These are phyloP conservation scores for Triops cancriformis DNA, from an alignment of 1,140 invertebrate genomes.

Conservation along the genomic window DNA sequence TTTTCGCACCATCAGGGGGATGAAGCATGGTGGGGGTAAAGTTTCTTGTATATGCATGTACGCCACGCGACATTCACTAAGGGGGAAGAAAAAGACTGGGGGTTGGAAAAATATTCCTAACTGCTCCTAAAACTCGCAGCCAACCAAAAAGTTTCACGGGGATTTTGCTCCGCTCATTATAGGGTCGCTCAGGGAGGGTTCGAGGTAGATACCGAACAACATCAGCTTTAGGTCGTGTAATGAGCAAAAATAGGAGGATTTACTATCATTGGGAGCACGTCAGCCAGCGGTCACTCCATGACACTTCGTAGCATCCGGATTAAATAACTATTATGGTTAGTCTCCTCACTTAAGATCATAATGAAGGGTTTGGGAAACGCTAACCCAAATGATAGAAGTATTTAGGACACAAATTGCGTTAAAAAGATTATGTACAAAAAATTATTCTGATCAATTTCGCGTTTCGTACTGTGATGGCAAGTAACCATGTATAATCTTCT, in stretches of 20 bases:
- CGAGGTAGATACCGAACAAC: not conserved
- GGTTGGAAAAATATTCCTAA: constrained; percentile 2
- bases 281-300: not conserved
- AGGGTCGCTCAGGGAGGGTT: not conserved
- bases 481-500: too few species aligned
- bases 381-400: too few species aligned
- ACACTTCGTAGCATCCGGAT: not conserved
- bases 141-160: constrained; percentile 8
- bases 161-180: constrained; percentile 1
- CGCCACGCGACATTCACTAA: not conserved
- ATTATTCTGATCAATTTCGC: too few species aligned
- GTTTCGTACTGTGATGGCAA: too few species aligned
- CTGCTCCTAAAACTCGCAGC: constrained; percentile 14
- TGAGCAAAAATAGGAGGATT: constrained; percentile 3
- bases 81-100: not conserved
- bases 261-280: not conserved
- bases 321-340: not conserved
- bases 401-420: too few species aligned
- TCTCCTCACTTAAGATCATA: too few species aligned
- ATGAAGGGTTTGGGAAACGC: too few species aligned
- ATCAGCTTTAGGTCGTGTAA: not conserved
- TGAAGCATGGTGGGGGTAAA: not conserved
- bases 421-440: too few species aligned
- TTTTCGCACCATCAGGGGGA: not conserved
- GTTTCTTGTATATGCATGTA: not conserved